Evolutionary conservation across 2,888 invertebrate genomes (phyloP).

Genomic region (Agrenia bidenticulata): DNA sequence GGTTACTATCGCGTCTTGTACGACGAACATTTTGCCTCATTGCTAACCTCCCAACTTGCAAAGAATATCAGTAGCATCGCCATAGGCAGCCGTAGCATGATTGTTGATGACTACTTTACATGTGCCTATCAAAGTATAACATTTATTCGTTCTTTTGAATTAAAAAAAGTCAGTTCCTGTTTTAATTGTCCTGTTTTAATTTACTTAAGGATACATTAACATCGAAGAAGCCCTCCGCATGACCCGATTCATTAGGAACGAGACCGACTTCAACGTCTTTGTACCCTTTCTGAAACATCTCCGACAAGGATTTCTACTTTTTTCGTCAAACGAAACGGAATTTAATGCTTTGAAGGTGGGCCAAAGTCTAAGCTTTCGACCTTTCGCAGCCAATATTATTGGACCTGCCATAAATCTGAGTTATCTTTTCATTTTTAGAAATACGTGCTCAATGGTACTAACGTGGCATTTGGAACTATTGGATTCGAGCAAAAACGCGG

Average conservation of each 20-base stretch:
- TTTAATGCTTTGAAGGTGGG: slow-evolving; percentile 19
- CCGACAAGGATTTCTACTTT: slow-evolving; percentile 1
- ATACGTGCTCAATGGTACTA: background rate
- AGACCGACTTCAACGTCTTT: slow-evolving; percentile 25
- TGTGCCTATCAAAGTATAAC: slow-evolving; percentile 23
- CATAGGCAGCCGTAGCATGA: slow-evolving; percentile 14
- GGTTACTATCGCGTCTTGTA: slow-evolving; percentile 33
- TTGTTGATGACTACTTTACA: slow-evolving; percentile 32
- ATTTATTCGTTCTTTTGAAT: too few species aligned
- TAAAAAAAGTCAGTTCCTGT: background rate
- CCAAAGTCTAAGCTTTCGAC: too few species aligned
- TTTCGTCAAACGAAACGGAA: background rate
- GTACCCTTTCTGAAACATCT: slow-evolving; percentile 27
- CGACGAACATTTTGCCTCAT: slow-evolving; percentile 18
- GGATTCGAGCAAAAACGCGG: background rate
- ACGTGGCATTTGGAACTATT: background rate
- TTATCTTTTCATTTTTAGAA: slow-evolving; percentile 6
- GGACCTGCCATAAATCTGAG: background rate
- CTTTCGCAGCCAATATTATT: too few species aligned
- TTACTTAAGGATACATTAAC: slow-evolving; percentile 5
- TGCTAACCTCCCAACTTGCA: slow-evolving; percentile 15
- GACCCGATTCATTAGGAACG: slow-evolving; percentile 15
- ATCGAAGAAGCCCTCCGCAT: slow-evolving; percentile 25
- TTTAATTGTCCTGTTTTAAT: background rate
- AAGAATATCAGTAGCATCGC: slow-evolving; percentile 6